A percentile compares a stretch with the other conserved stretches of the same genome.
Evolutionary conservation across 2,888 invertebrate species (phyloP).

Genomic region (Proisotoma minuta): DNA sequence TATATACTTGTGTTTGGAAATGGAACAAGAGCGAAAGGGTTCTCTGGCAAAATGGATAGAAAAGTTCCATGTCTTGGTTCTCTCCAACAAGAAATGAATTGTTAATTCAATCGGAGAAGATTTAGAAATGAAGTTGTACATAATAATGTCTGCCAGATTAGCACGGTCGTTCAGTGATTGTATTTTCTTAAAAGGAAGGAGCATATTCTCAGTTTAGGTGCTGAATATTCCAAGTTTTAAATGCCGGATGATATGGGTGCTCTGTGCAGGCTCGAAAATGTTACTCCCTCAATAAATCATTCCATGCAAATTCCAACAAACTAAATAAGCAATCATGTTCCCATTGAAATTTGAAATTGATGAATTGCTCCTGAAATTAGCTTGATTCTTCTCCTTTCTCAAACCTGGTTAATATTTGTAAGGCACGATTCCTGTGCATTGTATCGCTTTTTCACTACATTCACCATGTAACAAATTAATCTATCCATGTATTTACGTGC

Average conservation of each 20-base stretch:
- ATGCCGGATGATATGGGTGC: constrained; percentile 7
- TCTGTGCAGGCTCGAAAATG: neutral
- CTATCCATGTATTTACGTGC: too few relatives aligned
- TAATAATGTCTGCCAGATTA: neutral
- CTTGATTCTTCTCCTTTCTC: constrained; percentile 2
- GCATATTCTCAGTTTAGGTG: neutral
- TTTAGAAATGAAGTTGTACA: neutral
- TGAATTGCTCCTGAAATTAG: constrained; percentile 14
- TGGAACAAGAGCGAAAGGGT: too few relatives aligned
- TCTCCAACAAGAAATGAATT: constrained; percentile 3
- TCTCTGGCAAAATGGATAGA: too few relatives aligned
- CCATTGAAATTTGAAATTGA: constrained; percentile 15
- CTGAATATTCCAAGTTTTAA: neutral
- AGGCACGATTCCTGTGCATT: too few relatives aligned
- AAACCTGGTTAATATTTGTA: neutral
- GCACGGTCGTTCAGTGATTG: neutral
- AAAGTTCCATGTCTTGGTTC: too few relatives aligned
- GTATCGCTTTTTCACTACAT: neutral
- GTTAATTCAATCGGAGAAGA: constrained; percentile 3
- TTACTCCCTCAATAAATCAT: constrained; percentile 13
- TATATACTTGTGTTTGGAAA: neutral
- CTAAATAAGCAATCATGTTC: constrained; percentile 9
- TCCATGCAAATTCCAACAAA: neutral
- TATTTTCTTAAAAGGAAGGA: neutral
- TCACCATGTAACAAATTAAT: neutral